Evolutionary conservation across 2,113 vertebrate genomes (phyloP), one percentile per base, ranked within the genome.

Genomic region (Oxygymnocypris stewartii): DNA sequence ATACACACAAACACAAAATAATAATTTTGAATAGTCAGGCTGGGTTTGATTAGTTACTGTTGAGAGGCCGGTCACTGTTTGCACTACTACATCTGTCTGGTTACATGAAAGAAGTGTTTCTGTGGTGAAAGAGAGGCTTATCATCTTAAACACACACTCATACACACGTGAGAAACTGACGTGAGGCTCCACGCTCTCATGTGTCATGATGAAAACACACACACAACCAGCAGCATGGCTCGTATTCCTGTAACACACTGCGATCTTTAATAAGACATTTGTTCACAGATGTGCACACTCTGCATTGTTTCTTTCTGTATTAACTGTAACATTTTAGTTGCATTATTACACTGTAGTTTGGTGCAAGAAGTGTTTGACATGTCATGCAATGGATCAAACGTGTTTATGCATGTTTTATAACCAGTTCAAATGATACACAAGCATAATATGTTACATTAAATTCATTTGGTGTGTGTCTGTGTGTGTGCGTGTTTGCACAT

Each of bases 121-220:
- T 25, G 73, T 13, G 42, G 5, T 49, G 42, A 76, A 14, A 6
- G n/a, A 76, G 42, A 76, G 40, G 2, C 42, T 76, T 76, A 47
- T 76, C 73, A 3, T 47, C 73, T 28, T 75, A 75, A 75, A 57
- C 76, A 77, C 6, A 76, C 74, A 49, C 74, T n/a, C 9, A 74
- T 37, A 74, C 71, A 74, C 71, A 37, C 28, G 18, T 76, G 73
- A 47, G 40, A 16, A 14, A 75, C 42, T 75, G 71, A 6, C 14
- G 13, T 25, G 28, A 57, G 76, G 28, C 47, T 13, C 18, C 31
- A 37, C 6, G n/a, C 5, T 59, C 20, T 59, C 18, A 59, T 23
- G 23, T 23, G 18, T 59, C 54, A 59, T 23, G 54, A 59, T 59
- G 54, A 59, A 59, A 74, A 74, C 74, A 49, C 40, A 76, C 71